These are phyloP conservation scores for Corythornis madagascariensis DNA, from an alignment of 2,113 vertebrate species.

Conservation along the genomic window DNA sequence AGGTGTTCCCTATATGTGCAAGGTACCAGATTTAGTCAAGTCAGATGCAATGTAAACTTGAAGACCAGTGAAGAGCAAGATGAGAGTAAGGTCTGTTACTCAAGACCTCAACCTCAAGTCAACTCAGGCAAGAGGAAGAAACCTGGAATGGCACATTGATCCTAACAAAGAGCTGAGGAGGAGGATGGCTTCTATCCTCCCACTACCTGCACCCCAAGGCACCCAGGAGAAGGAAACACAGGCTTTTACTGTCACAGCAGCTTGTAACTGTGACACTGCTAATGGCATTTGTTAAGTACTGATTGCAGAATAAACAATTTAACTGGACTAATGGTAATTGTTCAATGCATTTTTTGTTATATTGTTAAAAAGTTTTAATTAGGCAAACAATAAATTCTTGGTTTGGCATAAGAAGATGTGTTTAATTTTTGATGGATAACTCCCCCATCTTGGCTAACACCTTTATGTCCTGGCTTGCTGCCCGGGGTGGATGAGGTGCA, in stretches of 20 bases:
- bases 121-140: background rate
- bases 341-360: background rate
- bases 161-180: background rate
- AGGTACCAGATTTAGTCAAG: background rate
- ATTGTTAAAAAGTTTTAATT: background rate
- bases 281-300: background rate
- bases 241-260: background rate
- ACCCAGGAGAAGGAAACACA: background rate
- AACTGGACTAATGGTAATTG: background rate
- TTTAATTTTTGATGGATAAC: background rate
- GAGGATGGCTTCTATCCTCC: background rate
- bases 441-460: background rate
- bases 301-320: background rate
- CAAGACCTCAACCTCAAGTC: background rate
- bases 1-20: accelerated
- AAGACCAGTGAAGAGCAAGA: background rate
- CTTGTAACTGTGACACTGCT: background rate
- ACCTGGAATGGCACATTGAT: background rate
- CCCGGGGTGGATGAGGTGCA: background rate
- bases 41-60: accelerated
- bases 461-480: background rate
- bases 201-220: background rate
- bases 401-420: background rate
- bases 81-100: accelerated
- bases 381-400: background rate